Conservation (phyloP, 2,888 invertebrate genomes). For the Marronus borbonicus region DNA sequence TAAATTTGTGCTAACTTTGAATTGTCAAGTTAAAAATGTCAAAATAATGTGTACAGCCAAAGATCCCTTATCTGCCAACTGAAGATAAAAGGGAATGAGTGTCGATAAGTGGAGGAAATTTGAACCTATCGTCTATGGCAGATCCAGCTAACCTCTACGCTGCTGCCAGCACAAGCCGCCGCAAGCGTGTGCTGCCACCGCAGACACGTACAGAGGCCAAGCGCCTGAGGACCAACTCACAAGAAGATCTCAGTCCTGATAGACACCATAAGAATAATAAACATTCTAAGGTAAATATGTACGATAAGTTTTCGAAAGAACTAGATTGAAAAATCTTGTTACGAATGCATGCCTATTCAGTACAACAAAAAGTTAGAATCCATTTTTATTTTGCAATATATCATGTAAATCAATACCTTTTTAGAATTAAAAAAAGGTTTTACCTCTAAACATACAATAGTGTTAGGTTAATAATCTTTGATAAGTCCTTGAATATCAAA, state of each 20-base stretch:
- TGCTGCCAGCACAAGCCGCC: slow-evolving; percentile 74
- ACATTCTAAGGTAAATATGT: slow-evolving; percentile 48
- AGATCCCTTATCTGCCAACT: slow-evolving; percentile 53
- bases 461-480: too few relatives aligned
- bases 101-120: slow-evolving; percentile 77
- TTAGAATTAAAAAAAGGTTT: too few relatives aligned
- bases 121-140: slow-evolving; percentile 92
- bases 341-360: neutral
- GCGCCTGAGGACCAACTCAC: slow-evolving; percentile 74
- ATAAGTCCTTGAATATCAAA: too few relatives aligned
- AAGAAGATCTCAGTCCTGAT: slow-evolving; percentile 66
- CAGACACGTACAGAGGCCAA: slow-evolving; percentile 75
- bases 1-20: slow-evolving; percentile 43
- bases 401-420: too few relatives aligned
- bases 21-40: slow-evolving; percentile 52
- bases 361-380: neutral
- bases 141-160: slow-evolving; percentile 86
- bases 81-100: slow-evolving; percentile 70
- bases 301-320: neutral
- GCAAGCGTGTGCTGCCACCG: slow-evolving; percentile 73
- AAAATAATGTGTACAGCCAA: slow-evolving; percentile 52
- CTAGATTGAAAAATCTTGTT: neutral
- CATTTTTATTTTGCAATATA: too few relatives aligned
- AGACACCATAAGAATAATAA: slow-evolving; percentile 40
- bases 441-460: too few relatives aligned